A percentile compares a stretch with the other conserved stretches of the same genome.
Evolutionary conservation across 2,888 invertebrate species (phyloP).

Genomic region (Xylota sylvarum): DNA sequence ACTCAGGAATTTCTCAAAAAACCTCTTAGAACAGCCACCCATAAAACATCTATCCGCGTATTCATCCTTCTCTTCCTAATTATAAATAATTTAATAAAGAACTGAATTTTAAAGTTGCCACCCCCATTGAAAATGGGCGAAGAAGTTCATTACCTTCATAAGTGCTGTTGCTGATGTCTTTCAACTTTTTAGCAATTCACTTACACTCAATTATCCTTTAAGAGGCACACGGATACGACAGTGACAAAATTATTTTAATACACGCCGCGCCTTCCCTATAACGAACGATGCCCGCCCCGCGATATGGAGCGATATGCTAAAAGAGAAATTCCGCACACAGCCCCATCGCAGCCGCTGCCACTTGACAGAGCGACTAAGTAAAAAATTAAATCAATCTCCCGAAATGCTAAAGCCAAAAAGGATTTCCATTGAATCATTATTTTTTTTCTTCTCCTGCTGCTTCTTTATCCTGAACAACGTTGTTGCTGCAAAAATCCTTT

Average conservation of each 20-base stretch:
- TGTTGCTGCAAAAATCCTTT: conserved; percentile 25
- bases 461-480: neutral
- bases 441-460: neutral
- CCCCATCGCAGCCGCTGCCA: neutral
- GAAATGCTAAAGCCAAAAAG: conserved; percentile 48
- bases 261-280: conserved; percentile 9
- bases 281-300: neutral
- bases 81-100: conserved; percentile 23
- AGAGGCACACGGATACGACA: conserved; percentile 38
- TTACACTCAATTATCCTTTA: conserved; percentile 48
- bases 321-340: neutral
- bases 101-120: conserved; percentile 20
- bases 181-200: conserved; percentile 41
- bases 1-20: neutral
- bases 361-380: conserved; percentile 36
- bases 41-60: neutral
- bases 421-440: conserved; percentile 18
- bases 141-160: conserved; percentile 22
- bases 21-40: neutral
- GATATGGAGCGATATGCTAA: neutral
- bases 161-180: conserved; percentile 22
- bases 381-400: conserved; percentile 61
- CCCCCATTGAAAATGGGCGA: conserved; percentile 5
- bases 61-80: neutral
- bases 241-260: conserved; percentile 56